A percentile compares a stretch with the other conserved stretches of the same genome.
phyloP scores from a whole-genome alignment of 53 echinoderm and acorn worm species.

The Henricia sp. region DNA sequence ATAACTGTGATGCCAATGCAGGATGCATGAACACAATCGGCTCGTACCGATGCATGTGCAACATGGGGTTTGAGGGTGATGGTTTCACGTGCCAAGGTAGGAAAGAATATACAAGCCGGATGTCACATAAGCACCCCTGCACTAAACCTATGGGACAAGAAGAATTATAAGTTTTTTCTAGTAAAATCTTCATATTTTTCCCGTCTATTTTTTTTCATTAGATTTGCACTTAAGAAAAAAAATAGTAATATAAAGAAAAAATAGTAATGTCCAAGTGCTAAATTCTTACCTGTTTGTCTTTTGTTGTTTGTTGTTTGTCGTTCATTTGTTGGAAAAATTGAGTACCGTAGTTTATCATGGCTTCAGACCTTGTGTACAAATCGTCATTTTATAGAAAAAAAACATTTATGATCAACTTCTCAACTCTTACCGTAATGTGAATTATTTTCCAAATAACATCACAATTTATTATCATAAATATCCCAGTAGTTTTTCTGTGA shows the following conservation, averaged over 20 bases:
- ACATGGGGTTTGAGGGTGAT: constrained; percentile 50
- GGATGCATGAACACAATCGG: constrained; percentile 54
- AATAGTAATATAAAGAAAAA: not conserved
- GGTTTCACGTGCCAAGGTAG: constrained; percentile 58
- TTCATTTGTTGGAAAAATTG: not conserved
- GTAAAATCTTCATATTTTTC: too few species aligned
- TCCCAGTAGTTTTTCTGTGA: not conserved
- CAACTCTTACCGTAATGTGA: not conserved
- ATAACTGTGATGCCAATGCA: constrained; percentile 46
- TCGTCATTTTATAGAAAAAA: not conserved
- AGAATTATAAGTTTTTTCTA: too few species aligned
- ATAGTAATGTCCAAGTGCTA: not conserved
- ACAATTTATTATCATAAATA: not conserved
- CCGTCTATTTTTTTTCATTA: not conserved
- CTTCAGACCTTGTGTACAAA: not conserved
- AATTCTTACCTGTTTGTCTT: not conserved
- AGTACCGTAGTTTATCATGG: not conserved
- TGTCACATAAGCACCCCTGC: too few species aligned
- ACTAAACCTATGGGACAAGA: too few species aligned
- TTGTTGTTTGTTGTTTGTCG: not conserved
- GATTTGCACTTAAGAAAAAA: not conserved
- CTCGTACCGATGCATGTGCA: constrained; percentile 52
- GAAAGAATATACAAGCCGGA: not conserved
- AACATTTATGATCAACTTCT: not conserved
- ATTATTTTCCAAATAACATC: not conserved